Conservation (phyloP, 92 coral and sea anemone species). For the Micromussa lordhowensis region DNA sequence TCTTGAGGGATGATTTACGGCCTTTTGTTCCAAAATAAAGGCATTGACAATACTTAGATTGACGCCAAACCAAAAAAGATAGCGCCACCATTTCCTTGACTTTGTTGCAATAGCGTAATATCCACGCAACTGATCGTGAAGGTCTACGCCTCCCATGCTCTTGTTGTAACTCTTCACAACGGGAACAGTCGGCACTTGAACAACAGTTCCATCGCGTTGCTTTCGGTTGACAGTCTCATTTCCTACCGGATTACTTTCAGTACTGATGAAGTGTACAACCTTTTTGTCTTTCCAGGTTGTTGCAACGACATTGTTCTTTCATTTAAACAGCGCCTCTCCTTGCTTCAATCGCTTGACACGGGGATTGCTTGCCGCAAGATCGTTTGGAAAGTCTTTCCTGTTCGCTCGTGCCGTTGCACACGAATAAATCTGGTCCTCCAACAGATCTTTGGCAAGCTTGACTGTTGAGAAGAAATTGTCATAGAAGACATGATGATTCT, state of each 20-base stretch:
- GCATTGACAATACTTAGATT: slow-evolving; percentile 52
- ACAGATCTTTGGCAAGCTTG: slow-evolving; percentile 41
- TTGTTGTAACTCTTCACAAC: slow-evolving; percentile 60
- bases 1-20: slow-evolving; percentile 41
- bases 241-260: slow-evolving; percentile 52
- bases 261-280: slow-evolving; percentile 44
- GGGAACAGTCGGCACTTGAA: slow-evolving; percentile 40
- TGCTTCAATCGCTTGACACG: slow-evolving; percentile 32
- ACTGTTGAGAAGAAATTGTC: slow-evolving; percentile 35
- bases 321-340: slow-evolving; percentile 37
- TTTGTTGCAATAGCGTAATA: slow-evolving; percentile 34
- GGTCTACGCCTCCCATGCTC: slow-evolving; percentile 61
- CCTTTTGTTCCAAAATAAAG: slow-evolving; percentile 32
- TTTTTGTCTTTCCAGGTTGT: slow-evolving; percentile 58
- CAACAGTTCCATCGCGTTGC: slow-evolving; percentile 47
- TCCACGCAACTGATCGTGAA: slow-evolving; percentile 32
- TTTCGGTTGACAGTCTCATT: slow-evolving; percentile 35
- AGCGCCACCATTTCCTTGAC: slow-evolving; percentile 51
- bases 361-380: slow-evolving; percentile 7
- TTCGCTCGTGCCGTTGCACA: slow-evolving; percentile 40
- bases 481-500: slow-evolving; percentile 25
- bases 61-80: slow-evolving; percentile 42
- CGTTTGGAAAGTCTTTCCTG: slow-evolving; percentile 21
- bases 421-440: slow-evolving; percentile 25
- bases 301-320: slow-evolving; percentile 41